Percentiles rank a stretch among this genome's conserved stretches.
These are phyloP conservation scores for Callosobruchus maculatus DNA, from an alignment of 2,888 invertebrate species.

Conservation along the genomic window DNA sequence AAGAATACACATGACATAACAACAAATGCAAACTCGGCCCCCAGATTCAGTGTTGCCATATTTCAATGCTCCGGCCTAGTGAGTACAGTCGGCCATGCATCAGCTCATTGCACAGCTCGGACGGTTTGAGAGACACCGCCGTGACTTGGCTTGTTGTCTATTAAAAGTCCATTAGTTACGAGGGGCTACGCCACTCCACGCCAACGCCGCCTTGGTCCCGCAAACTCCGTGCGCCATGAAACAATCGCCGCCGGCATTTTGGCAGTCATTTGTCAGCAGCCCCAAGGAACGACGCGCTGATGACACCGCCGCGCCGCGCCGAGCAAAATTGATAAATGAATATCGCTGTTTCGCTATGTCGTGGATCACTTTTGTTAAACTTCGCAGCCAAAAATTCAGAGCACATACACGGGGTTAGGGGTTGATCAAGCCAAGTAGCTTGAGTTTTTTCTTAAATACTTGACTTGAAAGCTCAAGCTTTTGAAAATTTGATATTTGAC, in stretches of 20 bases:
- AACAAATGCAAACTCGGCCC: no score
- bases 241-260: constrained; percentile 16
- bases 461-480: no score
- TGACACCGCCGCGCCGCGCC: not conserved
- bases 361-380: not conserved
- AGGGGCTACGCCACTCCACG: no score
- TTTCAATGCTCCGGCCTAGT: no score
- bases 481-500: no score
- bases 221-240: constrained; percentile 22
- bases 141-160: constrained; percentile 23
- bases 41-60: no score
- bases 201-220: not conserved
- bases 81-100: no score
- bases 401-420: no score
- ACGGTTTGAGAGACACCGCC: not conserved
- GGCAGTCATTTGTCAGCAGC: constrained; percentile 12
- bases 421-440: no score
- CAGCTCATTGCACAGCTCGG: not conserved
- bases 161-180: constrained; percentile 45
- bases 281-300: not conserved
- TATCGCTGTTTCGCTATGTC: not conserved
- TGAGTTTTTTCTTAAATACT: no score
- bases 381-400: no score
- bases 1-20: no score
- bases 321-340: not conserved